Evolutionary conservation across 2,113 vertebrate genomes (phyloP).

Genomic region (Pithys albifrons): DNA sequence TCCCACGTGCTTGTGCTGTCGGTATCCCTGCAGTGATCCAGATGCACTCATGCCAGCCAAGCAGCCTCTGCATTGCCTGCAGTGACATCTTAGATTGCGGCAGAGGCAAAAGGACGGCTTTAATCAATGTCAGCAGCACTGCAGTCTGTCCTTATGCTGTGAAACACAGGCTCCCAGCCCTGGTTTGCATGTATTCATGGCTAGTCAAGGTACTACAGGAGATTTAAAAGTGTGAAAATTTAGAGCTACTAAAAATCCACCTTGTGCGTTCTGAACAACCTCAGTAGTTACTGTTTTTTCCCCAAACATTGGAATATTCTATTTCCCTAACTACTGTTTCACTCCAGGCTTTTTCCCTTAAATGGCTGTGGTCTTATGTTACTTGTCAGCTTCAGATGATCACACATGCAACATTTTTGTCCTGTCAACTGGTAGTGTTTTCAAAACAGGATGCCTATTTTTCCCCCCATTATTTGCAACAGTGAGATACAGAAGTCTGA

Average conservation of each 20-base stretch:
- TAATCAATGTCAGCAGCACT: conserved; percentile 34
- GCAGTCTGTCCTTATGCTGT: background rate
- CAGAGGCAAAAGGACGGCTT: conserved; percentile 20
- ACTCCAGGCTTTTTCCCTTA: conserved; percentile 13
- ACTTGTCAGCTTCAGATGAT: conserved; percentile 21
- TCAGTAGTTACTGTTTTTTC: background rate
- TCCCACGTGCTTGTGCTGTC: background rate
- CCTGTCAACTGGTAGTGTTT: conserved; percentile 38
- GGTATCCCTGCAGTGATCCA: background rate
- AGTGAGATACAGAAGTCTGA: conserved; percentile 20
- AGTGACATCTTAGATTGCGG: conserved; percentile 19
- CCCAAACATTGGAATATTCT: background rate
- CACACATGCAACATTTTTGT: background rate
- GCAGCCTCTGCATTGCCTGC: background rate
- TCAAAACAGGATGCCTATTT: conserved; percentile 65
- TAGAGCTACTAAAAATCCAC: background rate
- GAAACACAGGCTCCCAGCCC: background rate
- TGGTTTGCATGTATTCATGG: background rate
- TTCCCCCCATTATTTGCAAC: conserved; percentile 55
- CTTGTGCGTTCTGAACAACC: background rate
- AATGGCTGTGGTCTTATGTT: conserved; percentile 4
- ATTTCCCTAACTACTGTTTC: background rate
- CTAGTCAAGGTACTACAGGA: background rate
- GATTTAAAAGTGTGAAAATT: background rate
- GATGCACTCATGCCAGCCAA: background rate